Conservation (phyloP, 2,797 vertebrate genomes). For the Trichosurus vulpecula region DNA sequence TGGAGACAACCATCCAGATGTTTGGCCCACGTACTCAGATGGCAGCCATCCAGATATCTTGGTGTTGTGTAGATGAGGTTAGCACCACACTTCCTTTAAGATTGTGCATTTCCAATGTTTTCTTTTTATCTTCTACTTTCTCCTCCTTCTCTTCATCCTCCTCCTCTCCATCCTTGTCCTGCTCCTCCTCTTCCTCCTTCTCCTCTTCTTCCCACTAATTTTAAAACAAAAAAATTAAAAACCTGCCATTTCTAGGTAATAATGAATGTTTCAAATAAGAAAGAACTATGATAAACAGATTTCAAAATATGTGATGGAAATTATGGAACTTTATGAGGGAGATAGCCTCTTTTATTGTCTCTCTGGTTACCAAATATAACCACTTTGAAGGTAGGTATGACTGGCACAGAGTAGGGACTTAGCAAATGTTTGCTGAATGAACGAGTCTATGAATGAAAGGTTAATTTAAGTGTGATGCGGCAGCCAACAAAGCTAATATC, state of each 20-base stretch:
- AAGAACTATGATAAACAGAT: not conserved
- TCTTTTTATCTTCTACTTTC: not conserved
- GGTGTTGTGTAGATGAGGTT: fast-evolving
- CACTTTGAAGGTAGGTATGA: not conserved
- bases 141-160: not conserved
- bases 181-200: not conserved
- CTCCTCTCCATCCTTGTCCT: not conserved
- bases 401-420: not conserved
- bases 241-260: not conserved
- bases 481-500: not conserved
- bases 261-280: not conserved
- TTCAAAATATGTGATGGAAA: constrained; percentile 14
- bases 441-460: not conserved
- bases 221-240: not conserved
- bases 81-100: not conserved
- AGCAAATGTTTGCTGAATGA: not conserved
- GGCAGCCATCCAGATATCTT: not conserved
- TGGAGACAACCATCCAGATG: constrained; percentile 29
- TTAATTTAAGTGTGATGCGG: not conserved
- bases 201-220: not conserved
- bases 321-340: not conserved
- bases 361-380: not conserved
- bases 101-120: not conserved
- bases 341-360: not conserved
- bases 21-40: not conserved